These are phyloP conservation scores for Tauraco hartlaubi DNA, from an alignment of 2,797 vertebrate genomes.

Conservation along the genomic window DNA sequence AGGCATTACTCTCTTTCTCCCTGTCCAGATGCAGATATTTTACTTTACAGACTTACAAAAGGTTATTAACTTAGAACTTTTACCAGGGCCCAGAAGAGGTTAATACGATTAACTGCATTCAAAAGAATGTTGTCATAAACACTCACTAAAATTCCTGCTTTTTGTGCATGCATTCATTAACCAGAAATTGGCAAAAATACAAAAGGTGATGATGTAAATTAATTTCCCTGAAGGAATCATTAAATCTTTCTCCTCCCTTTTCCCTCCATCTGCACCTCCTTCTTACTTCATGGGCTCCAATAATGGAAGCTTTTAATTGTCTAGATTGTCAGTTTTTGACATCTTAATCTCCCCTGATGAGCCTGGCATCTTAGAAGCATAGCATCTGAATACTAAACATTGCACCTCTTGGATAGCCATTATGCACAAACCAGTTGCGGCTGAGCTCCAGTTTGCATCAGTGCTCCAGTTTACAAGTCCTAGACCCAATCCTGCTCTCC, in stretches of 20 bases:
- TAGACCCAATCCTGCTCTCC: not conserved
- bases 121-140: not conserved
- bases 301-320: conserved; percentile 21
- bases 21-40: not conserved
- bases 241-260: conserved; percentile 6
- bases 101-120: not conserved
- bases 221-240: conserved; percentile 5
- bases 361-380: not conserved
- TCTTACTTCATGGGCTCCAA: not conserved
- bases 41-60: not conserved
- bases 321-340: conserved; percentile 19
- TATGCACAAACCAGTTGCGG: not conserved
- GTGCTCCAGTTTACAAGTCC: not conserved
- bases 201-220: not conserved
- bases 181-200: conserved; percentile 8
- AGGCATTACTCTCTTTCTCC: not conserved
- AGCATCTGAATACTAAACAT: not conserved
- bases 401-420: not conserved
- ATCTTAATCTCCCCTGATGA: not conserved
- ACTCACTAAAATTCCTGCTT: not conserved
- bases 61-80: not conserved
- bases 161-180: not conserved
- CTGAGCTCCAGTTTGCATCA: not conserved
- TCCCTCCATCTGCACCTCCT: not conserved
- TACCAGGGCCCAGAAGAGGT: not conserved